Percentiles rank a stretch among this genome's conserved stretches.
Evolutionary conservation across 1,140 invertebrate genomes (phyloP).

Genomic region (Scylla paramamosain): DNA sequence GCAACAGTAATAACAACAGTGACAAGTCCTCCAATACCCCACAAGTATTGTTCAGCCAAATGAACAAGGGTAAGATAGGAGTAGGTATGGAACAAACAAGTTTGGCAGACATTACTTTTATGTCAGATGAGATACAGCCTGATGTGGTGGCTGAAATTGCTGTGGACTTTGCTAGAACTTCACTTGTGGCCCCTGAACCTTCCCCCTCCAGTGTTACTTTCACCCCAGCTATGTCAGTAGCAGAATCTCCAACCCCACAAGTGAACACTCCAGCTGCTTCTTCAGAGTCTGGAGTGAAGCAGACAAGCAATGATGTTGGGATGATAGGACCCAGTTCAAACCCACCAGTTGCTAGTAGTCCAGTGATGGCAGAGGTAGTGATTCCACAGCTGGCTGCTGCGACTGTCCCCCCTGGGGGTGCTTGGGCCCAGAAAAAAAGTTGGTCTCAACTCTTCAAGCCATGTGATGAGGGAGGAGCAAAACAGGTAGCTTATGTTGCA

Average conservation of each 20-base stretch:
- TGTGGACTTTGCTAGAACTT: slow-evolving; percentile 47
- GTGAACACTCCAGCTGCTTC: background rate
- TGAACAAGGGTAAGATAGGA: slow-evolving; percentile 31
- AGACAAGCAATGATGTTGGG: slow-evolving; percentile 26
- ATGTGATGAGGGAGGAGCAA: slow-evolving; percentile 63
- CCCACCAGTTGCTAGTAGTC: background rate
- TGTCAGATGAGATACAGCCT: slow-evolving; percentile 72
- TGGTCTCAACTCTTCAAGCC: slow-evolving; percentile 72
- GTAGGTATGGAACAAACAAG: slow-evolving; percentile 29
- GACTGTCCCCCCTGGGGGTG: slow-evolving; percentile 57
- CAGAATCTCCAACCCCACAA: background rate
- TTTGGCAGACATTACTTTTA: slow-evolving; percentile 64
- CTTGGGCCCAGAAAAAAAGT: slow-evolving; percentile 73
- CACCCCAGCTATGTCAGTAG: background rate
- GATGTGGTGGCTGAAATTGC: slow-evolving; percentile 57
- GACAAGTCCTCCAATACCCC: background rate
- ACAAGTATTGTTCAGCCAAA: background rate
- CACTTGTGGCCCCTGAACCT: background rate
- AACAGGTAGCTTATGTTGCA: slow-evolving; percentile 71
- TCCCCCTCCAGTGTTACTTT: slow-evolving; percentile 47
- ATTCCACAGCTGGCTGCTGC: slow-evolving; percentile 26
- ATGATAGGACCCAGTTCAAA: slow-evolving; percentile 24
- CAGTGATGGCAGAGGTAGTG: slow-evolving; percentile 33
- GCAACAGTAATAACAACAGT: background rate
- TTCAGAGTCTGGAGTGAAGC: slow-evolving; percentile 36